Conservation (phyloP, 2,113 vertebrate species). For the Alectura lathami region DNA sequence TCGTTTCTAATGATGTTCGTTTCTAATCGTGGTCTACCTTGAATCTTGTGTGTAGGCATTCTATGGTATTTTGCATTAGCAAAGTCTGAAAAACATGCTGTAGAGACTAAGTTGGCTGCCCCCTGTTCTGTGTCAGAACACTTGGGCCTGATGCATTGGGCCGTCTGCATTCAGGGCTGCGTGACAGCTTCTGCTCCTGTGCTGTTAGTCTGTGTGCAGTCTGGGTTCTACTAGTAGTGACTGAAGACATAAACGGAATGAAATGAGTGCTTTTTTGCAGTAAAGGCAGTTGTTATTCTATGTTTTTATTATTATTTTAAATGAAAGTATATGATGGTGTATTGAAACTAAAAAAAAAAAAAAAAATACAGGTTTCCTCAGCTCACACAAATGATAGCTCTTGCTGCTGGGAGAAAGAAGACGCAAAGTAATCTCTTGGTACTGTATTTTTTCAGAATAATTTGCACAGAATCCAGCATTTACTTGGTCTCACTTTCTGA, state of each 20-base stretch:
- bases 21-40: not conserved
- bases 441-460: not conserved
- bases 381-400: not conserved
- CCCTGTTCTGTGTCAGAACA: not conserved
- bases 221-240: not conserved
- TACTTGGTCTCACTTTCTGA: not conserved
- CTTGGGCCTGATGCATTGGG: not conserved
- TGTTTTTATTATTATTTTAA: not conserved
- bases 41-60: not conserved
- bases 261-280: not conserved
- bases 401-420: not conserved
- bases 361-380: not conserved
- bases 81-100: not conserved
- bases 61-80: not conserved
- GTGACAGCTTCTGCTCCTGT: not conserved
- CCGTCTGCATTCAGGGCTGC: fast-evolving
- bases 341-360: not conserved
- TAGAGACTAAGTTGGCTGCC: not conserved
- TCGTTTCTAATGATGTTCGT: too few relatives aligned
- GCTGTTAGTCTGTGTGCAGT: not conserved
- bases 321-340: not conserved
- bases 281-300: not conserved
- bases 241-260: not conserved
- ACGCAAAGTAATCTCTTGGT: too few relatives aligned
- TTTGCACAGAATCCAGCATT: not conserved